Conservation (phyloP, 1,140 invertebrate genomes). For the Maniola jurtina region DNA sequence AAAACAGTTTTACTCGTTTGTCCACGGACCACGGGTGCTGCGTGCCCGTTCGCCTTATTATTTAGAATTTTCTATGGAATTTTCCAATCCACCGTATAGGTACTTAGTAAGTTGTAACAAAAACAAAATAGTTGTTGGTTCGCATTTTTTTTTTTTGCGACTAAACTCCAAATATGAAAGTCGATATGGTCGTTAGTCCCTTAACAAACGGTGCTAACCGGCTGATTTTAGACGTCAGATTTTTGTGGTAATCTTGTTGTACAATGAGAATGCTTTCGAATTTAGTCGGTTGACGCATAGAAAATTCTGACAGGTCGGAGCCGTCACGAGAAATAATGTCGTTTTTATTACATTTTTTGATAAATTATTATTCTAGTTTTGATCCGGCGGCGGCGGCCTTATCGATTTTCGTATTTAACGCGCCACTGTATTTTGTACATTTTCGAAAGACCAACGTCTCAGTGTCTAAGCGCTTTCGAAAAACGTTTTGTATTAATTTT, state of each 20-base stretch:
- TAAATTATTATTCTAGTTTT: constrained; percentile 76
- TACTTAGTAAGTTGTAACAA: constrained; percentile 64
- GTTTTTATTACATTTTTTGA: constrained; percentile 79
- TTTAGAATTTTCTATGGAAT: constrained; percentile 76
- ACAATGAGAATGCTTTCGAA: constrained; percentile 33
- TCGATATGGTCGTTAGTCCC: constrained; percentile 61
- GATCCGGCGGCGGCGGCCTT: constrained; percentile 62
- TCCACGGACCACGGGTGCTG: constrained; percentile 56
- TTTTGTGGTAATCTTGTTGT: constrained; percentile 5
- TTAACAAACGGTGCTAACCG: constrained; percentile 43
- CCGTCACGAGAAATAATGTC: constrained; percentile 77
- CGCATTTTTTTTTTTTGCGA: constrained; percentile 70
- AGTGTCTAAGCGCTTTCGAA: constrained; percentile 72
- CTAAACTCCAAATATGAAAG: constrained; percentile 71
- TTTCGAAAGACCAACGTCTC: constrained; percentile 66
- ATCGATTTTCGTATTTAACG: constrained; percentile 76
- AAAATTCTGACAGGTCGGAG: constrained; percentile 75
- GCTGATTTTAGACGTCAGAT: constrained; percentile 44
- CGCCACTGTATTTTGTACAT: constrained; percentile 68
- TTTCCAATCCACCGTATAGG: constrained; percentile 69
- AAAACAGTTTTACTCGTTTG: constrained; percentile 74
- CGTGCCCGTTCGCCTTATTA: constrained; percentile 60
- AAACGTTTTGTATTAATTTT: constrained; percentile 71
- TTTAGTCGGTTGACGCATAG: constrained; percentile 57
- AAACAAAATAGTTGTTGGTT: constrained; percentile 71